These are phyloP conservation scores for Isaurus tuberculatus DNA, from an alignment of 92 coral and sea anemone species.

Conservation along the genomic window DNA sequence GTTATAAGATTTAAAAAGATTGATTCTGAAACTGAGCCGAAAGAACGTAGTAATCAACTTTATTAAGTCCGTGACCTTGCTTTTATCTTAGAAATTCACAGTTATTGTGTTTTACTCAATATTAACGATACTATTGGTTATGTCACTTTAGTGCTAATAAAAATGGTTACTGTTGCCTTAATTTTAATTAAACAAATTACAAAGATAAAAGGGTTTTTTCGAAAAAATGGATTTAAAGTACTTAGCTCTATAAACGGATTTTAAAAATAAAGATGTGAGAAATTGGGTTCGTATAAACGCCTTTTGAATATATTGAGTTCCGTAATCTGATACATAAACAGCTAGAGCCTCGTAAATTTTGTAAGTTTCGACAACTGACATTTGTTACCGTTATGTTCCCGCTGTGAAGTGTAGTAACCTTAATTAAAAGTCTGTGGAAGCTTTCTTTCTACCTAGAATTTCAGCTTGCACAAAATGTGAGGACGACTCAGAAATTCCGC, in stretches of 20 bases:
- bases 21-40: too few species aligned
- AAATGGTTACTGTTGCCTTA: too few species aligned
- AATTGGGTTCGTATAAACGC: background rate
- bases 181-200: too few species aligned
- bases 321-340: background rate
- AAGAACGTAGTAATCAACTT: too few species aligned
- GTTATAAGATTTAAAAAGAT: too few species aligned
- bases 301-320: background rate
- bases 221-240: background rate
- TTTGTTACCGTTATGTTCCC: background rate
- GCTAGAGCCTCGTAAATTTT: background rate
- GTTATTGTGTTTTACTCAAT: too few species aligned
- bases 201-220: too few species aligned
- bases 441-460: background rate
- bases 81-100: too few species aligned
- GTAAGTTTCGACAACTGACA: background rate
- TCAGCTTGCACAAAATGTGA: background rate
- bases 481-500: background rate
- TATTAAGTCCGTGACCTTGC: too few species aligned
- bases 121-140: too few species aligned
- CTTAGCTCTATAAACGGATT: too few species aligned
- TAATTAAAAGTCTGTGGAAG: background rate
- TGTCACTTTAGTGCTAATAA: too few species aligned
- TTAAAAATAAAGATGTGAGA: background rate
- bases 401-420: background rate